phyloP scores from a whole-genome alignment of 2,113 vertebrate genomes.

The Miniopterus natalensis region DNA sequence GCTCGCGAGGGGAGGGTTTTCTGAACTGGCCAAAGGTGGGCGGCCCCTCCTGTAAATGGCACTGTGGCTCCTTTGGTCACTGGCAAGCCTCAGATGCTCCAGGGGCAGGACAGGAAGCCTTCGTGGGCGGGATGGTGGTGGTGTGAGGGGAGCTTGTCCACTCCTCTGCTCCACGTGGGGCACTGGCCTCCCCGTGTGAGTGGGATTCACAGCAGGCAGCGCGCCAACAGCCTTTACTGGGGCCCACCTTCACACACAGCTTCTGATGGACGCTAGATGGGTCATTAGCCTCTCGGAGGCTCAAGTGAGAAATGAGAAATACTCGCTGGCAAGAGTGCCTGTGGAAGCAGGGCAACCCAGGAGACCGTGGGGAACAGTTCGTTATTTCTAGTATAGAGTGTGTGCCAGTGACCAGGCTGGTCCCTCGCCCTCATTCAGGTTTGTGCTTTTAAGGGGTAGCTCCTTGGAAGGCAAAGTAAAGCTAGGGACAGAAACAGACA shows the following conservation, averaged over 20 bases:
- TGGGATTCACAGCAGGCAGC: neutral
- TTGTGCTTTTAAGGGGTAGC: neutral
- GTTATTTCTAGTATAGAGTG: neutral
- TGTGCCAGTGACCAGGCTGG: neutral
- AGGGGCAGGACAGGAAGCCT: too few relatives aligned
- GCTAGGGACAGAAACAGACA: neutral
- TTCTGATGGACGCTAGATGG: neutral
- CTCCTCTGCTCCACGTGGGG: neutral
- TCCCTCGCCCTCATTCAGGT: neutral
- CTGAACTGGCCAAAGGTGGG: neutral
- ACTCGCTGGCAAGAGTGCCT: neutral
- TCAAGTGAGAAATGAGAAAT: neutral
- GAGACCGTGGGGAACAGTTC: neutral
- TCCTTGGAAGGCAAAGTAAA: neutral
- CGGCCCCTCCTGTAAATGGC: neutral
- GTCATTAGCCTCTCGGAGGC: neutral
- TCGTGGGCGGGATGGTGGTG: neutral
- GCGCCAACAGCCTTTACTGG: neutral
- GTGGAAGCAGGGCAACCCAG: neutral
- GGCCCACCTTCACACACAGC: neutral
- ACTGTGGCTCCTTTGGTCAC: neutral
- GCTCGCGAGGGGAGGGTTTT: neutral
- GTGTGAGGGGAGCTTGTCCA: too few relatives aligned
- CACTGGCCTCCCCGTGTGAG: too few relatives aligned
- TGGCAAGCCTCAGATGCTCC: neutral